phyloP scores from a whole-genome alignment of 2,888 invertebrate species.

The Adineta ricciae region DNA sequence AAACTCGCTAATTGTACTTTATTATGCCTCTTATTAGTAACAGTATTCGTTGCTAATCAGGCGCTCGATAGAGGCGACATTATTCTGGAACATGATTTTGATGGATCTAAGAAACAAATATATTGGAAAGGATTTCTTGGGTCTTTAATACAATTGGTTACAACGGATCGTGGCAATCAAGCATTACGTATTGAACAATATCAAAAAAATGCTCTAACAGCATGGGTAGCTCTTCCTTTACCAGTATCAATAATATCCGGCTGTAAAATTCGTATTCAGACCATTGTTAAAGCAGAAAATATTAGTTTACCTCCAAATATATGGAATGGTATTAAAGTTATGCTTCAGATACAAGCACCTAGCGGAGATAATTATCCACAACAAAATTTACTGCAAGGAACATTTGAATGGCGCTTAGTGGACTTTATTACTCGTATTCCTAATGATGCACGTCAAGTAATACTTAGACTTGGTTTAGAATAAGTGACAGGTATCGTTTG shows the following conservation, averaged over 20 bases:
- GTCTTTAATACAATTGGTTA: not conserved
- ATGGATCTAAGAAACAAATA: not conserved
- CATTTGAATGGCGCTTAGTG: not conserved
- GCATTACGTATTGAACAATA: not conserved
- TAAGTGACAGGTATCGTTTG: not conserved
- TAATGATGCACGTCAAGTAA: not conserved
- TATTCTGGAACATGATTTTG: not conserved
- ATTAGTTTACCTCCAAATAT: not conserved
- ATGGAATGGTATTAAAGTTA: slow-evolving; percentile 21
- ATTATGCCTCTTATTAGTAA: not conserved
- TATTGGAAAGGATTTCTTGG: not conserved
- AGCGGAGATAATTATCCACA: not conserved
- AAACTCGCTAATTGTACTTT: not conserved
- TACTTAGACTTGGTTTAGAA: not conserved
- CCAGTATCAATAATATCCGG: not conserved
- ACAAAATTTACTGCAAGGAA: not conserved
- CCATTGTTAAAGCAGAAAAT: not conserved
- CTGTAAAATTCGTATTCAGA: not conserved
- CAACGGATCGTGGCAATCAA: not conserved
- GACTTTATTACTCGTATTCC: not conserved
- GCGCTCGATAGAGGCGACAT: not conserved
- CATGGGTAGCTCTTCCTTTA: not conserved
- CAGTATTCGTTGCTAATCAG: too few relatives aligned
- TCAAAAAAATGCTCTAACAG: not conserved
- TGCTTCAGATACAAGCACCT: not conserved